Conservation (phyloP, 2,888 invertebrate genomes). For the Metacarcinus magister region DNA sequence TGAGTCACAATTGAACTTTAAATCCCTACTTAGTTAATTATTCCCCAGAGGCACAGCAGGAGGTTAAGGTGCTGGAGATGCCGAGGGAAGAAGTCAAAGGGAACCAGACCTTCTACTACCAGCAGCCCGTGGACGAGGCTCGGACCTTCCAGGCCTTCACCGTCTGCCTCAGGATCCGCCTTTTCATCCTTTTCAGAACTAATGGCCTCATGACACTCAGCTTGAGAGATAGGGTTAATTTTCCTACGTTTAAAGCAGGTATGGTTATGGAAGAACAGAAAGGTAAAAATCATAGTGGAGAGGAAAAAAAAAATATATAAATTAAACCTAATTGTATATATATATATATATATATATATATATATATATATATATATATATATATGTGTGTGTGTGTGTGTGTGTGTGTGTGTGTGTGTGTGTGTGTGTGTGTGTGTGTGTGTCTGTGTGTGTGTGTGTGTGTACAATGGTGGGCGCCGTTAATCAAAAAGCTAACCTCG, state of each 20-base stretch:
- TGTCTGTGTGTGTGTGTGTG: no score
- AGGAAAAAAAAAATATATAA: neutral
- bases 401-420: no score
- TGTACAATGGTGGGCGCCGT: no score
- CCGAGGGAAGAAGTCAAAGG: neutral
- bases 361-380: no score
- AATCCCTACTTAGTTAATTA: no score
- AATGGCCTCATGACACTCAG: neutral
- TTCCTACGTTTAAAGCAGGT: neutral
- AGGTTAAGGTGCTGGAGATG: neutral
- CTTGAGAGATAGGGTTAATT: neutral
- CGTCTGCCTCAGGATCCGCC: conserved; percentile 43
- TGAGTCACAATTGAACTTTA: no score
- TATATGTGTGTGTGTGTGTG: no score
- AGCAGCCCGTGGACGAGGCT: neutral
- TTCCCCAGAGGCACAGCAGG: neutral
- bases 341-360: no score
- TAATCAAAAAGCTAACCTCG: no score
- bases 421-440: no score
- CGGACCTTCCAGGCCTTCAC: conserved; percentile 43
- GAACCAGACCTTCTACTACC: neutral
- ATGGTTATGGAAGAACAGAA: neutral
- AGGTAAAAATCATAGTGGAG: neutral
- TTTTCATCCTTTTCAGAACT: neutral
- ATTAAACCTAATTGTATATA: no score